These are phyloP conservation scores for Cossypha dichroa DNA, from an alignment of 2,797 vertebrate genomes.

Conservation along the genomic window DNA sequence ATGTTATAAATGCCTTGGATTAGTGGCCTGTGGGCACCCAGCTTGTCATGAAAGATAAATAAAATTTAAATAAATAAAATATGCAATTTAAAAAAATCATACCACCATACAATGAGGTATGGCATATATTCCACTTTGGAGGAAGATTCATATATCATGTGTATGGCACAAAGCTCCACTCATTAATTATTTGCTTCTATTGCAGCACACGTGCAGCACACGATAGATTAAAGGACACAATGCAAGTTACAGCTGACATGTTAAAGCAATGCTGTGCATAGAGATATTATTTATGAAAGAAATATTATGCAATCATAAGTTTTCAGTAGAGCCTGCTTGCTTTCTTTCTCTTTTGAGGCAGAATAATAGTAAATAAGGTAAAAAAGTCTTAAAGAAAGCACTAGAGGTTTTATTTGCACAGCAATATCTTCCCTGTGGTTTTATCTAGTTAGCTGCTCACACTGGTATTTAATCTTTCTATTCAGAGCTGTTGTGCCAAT, in stretches of 20 bases:
- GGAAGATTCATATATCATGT: background rate
- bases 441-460: background rate
- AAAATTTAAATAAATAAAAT: slow-evolving; percentile 14
- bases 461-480: background rate
- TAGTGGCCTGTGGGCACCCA: background rate
- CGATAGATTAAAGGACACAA: slow-evolving; percentile 19
- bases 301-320: slow-evolving; percentile 17
- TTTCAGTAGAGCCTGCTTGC: background rate
- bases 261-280: background rate
- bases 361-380: slow-evolving; percentile 3
- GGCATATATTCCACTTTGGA: background rate
- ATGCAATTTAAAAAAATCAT: background rate
- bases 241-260: background rate
- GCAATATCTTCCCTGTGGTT: background rate
- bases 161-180: background rate
- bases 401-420: background rate
- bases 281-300: slow-evolving; percentile 23
- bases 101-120: background rate
- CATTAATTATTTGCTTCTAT: slow-evolving; percentile 19
- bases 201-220: background rate
- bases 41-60: background rate
- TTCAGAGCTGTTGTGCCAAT: background rate
- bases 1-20: background rate
- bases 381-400: slow-evolving; percentile 7
- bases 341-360: background rate